Base-by-base conservation (phyloP, 2,888 invertebrate genomes). In the Odontocerum albicorne region DNA sequence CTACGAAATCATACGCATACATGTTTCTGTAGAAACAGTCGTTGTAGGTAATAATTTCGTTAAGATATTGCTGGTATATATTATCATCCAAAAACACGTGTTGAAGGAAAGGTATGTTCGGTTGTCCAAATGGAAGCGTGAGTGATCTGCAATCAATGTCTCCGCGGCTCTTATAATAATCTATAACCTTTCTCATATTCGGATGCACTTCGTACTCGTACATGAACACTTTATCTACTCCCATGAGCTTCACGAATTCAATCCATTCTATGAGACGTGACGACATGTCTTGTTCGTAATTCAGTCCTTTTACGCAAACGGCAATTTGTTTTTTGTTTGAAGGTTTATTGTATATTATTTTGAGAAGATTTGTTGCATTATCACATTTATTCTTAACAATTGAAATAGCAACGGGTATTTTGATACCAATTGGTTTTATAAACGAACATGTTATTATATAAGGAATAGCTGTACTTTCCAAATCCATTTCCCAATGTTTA, bases 11-110 rank as follows among this genome's bases (percentile, higher is more conserved):
- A 72, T 94, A 12, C 21, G 40, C 20, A 15, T 40, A 40, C 10
- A 40, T 40, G 15, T 40, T 40, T 40, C 40, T 40, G 95, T 96
- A 96, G 47, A 96, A 81, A 68, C 96, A 96, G 72, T 96, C 96
- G 72, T 96, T 96, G 78, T 96, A 96, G 10, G 96, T 94, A 65
- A 96, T 91, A 56, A 96, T 80, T 73, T 96, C 96, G 75, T 95
- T 93, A 70, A 94, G 92, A 8, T 96, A 81, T 73, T 96, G 96
- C 74, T 95, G 91, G 66, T 92, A 93, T 21, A 91, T 87, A 72
- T 93, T 94, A 69, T 91, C 90, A 54, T 88, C 88, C 44, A 96
- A 80, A 68, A 92, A 96, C 74, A 92, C 81, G 70, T 92, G 92
- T 69, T 92, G 91, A 65, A 93, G 86, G 0, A 88, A 87, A 0